These are phyloP conservation scores for Heliconius congener DNA, from an alignment of 1,140 invertebrate genomes.

Conservation along the genomic window DNA sequence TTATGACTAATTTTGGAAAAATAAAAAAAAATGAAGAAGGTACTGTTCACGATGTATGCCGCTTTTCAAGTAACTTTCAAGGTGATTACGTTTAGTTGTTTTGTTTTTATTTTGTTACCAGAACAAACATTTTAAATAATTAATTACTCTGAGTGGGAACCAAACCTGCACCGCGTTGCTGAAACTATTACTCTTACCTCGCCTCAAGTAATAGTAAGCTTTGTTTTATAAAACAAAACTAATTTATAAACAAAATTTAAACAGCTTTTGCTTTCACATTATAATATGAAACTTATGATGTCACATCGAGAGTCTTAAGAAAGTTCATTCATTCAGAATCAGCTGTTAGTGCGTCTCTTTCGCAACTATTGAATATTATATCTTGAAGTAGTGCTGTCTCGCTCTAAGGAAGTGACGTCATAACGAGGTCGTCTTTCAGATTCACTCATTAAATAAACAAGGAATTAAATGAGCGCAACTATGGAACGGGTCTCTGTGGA, in stretches of 20 bases:
- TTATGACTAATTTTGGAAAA: too few species aligned
- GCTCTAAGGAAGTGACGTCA: conserved; percentile 74
- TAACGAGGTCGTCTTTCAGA: conserved; percentile 77
- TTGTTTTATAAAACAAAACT: not conserved
- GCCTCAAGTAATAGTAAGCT: too few species aligned
- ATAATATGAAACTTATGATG: conserved; percentile 31
- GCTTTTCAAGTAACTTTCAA: too few species aligned
- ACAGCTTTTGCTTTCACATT: conserved; percentile 14
- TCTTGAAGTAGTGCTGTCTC: conserved; percentile 47
- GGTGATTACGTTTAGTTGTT: too few species aligned
- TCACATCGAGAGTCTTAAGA: conserved; percentile 53
- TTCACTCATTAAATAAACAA: conserved; percentile 81
- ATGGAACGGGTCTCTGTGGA: conserved; percentile 27
- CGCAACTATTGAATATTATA: conserved; percentile 36
- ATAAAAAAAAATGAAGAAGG: too few species aligned
- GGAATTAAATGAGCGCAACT: conserved; percentile 53
- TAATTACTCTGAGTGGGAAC: too few species aligned
- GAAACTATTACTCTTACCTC: too few species aligned
- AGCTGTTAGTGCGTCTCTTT: conserved; percentile 55
- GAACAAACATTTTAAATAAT: too few species aligned
- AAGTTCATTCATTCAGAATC: conserved; percentile 72
- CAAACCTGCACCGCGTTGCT: too few species aligned
- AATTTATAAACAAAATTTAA: not conserved
- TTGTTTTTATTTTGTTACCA: too few species aligned
- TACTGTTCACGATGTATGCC: too few species aligned